Evolutionary conservation across 2,113 vertebrate genomes (phyloP), one percentile per base, ranked within the genome.

Genomic region (Pachyramphus minor): DNA sequence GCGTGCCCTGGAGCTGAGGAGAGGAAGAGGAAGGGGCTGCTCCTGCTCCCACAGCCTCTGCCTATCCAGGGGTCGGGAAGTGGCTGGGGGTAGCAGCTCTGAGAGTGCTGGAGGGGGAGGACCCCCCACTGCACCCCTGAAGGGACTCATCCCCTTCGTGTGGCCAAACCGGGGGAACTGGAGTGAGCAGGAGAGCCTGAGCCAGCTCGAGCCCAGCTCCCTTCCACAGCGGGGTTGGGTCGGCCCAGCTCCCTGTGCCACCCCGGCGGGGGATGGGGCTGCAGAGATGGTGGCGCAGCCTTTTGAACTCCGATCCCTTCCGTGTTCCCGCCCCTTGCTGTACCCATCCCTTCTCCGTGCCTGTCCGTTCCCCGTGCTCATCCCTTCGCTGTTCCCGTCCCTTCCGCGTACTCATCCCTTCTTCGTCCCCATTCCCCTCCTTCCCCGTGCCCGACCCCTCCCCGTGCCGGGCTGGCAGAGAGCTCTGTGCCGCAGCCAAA

Each of bases 111-210:
- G 13, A 37, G 60, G 50, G 33, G 3, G 11, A 13, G 23, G 33
- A 33, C 44, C 28, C 0, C 23, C 28, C 23, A 1, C 7, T 49
- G 5, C 11, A 2, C 6, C 15, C 53, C 37, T 7, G 17, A 39
- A 11, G 42, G 41, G 63, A 11, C 35, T 4, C 0, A 10, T 13
- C 24, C 71, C 66, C 31, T 44, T 15, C 0, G 0, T 8, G 28
- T 14, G 28, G 42, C 77, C 0, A 1, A 31, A 3, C 27, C 0
- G 1, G 28, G 13, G 39, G 21, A 2, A n/a, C 4, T 0, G 2
- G 45, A 8, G 9, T 4, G 47, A 60, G 58, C 53, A 22, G 84
- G 49, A 71, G 42, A 27, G 9, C 12, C 47, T 8, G 5, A 37
- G 42, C 72, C 52, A 15, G 68, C 39, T 64, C 9, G 1, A 23